Base-by-base conservation (phyloP, 2,888 invertebrate species). In the Empis livida region DNA sequence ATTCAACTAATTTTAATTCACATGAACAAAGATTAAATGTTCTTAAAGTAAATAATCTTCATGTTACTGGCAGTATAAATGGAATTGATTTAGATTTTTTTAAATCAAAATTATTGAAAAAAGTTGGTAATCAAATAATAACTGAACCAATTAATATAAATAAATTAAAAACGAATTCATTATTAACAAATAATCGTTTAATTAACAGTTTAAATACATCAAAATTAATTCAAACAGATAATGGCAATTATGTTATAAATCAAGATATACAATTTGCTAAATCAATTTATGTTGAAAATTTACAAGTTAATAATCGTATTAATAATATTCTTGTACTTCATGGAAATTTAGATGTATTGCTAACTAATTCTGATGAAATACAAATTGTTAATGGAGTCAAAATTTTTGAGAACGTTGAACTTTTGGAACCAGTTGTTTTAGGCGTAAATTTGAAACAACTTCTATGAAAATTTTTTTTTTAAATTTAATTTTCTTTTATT, bases 101-200 rank as follows among this genome's bases (percentile, higher is more conserved):
- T 3, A 38, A 56, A 6, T 61, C 71, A 45, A 66, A 71, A 51
- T 65, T 72, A 1, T 58, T 80, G 11, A 74, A 68, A 59, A 68
- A 64, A 16, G 54, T 54, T 2, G 76, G 73, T 2, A 57, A 73
- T 54, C 78, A 79, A 61, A 59, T 60, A 32, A 58, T 78, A 5
- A 67, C 61, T 27, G 55, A 59, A 4, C 44, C 56, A 2, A 54
- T 56, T 0, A 51, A 54, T 9, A 55, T 68, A 3, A 50, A 45
- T 37, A 58, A 59, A 37, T 51, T 75, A 9, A 53, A 57, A 31
- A 59, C 64, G 0, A 58, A 67, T 10, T 54, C 62, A 16, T 50
- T 72, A 0, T 46, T 57, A 13, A 56, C 60, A 10, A 58, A 56
- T 3, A 55, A 51, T 30, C 56, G 58, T 41, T 54, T 56, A 50